These are phyloP conservation scores for Parauchenoglanis ngamensis DNA, from an alignment of 2,797 vertebrate species.

Conservation along the genomic window DNA sequence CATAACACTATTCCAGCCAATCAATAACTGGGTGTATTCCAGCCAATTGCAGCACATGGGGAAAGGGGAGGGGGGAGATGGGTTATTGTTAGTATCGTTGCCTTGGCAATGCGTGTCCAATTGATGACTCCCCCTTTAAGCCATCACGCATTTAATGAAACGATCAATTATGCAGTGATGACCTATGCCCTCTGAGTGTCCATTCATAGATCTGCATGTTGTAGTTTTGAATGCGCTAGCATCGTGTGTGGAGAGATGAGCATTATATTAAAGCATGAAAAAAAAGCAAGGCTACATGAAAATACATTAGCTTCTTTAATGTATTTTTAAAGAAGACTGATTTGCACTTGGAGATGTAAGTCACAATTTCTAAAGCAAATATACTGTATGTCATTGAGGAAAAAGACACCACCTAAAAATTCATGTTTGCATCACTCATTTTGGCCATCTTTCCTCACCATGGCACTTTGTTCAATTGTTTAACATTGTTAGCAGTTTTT, in stretches of 20 bases:
- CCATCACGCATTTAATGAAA: background rate
- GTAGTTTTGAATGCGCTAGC: background rate
- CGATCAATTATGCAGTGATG: conserved; percentile 7
- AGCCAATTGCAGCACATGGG: too few relatives aligned
- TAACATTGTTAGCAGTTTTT: background rate
- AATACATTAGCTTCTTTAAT: conserved; percentile 13
- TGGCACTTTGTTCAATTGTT: background rate
- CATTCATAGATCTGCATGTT: conserved; percentile 3
- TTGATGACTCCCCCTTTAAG: background rate
- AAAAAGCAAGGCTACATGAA: background rate
- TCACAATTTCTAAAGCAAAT: background rate
- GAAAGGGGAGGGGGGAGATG: too few relatives aligned
- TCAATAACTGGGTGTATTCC: too few relatives aligned
- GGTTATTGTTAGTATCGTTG: too few relatives aligned
- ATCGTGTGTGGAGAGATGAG: background rate
- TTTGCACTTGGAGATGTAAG: background rate
- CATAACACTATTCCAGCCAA: too few relatives aligned
- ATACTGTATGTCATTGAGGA: background rate
- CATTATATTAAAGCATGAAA: background rate
- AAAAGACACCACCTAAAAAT: background rate
- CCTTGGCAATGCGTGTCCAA: too few relatives aligned
- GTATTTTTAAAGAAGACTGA: background rate
- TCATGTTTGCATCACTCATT: background rate
- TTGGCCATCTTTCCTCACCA: background rate
- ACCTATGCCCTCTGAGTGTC: conserved; percentile 33